Conservation (phyloP, 2,113 vertebrate species). For the Elachura formosa region DNA sequence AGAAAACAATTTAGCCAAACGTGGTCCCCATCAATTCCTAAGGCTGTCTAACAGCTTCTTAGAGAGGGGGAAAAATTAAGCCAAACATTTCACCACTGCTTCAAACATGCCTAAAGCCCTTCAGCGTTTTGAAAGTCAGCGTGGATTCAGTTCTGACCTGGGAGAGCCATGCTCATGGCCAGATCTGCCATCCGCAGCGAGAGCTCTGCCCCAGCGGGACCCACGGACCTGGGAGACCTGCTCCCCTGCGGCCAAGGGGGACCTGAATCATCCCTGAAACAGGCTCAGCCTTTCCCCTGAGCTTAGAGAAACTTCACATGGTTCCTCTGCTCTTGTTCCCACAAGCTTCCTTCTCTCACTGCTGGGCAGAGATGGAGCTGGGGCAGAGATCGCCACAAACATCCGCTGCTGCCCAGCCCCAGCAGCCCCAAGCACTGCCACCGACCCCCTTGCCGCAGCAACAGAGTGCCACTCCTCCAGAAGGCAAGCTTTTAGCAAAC, state of each 20-base stretch:
- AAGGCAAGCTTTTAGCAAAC: not conserved
- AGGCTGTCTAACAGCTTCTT: not conserved
- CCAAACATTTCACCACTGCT: not conserved
- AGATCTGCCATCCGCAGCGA: not conserved
- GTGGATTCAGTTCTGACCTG: not conserved
- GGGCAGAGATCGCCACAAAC: not conserved
- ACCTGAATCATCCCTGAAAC: not conserved
- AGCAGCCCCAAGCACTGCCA: not conserved
- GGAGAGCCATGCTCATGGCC: not conserved
- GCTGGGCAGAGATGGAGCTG: not conserved
- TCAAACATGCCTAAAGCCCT: not conserved
- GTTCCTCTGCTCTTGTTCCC: not conserved
- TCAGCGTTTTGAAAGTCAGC: not conserved
- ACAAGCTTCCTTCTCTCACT: fast-evolving
- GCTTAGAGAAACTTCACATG: fast-evolving
- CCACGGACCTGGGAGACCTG: not conserved
- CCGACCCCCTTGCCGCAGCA: not conserved
- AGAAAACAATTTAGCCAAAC: not conserved
- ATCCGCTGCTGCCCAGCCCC: not conserved
- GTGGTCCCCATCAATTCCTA: not conserved
- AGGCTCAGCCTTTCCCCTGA: not conserved
- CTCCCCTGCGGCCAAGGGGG: fast-evolving
- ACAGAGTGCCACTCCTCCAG: not conserved
- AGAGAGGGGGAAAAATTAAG: not conserved
- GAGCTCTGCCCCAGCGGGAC: fast-evolving